phyloP scores from a whole-genome alignment of 2,797 vertebrate genomes.

The Dendrocincla fuliginosa region DNA sequence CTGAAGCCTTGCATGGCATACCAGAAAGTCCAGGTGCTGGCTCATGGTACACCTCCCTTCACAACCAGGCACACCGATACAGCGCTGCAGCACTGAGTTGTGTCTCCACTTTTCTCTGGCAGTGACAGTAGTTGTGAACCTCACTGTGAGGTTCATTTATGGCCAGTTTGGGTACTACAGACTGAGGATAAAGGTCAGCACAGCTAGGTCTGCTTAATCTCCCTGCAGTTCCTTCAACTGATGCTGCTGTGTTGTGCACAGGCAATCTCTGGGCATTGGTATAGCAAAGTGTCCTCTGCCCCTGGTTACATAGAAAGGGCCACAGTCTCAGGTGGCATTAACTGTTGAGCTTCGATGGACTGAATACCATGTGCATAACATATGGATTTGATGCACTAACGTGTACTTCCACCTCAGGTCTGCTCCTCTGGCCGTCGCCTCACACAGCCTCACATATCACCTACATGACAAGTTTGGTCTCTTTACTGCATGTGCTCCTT shows the following conservation, averaged over 20 bases:
- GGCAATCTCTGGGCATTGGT: background rate
- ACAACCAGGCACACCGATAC: accelerated
- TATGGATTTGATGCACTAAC: accelerated
- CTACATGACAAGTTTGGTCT: background rate
- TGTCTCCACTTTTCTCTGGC: background rate
- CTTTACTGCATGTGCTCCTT: background rate
- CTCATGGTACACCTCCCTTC: accelerated
- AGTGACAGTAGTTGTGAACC: background rate
- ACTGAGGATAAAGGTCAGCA: background rate
- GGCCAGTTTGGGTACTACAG: background rate
- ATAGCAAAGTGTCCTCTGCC: accelerated
- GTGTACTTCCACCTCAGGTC: accelerated
- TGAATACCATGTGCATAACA: accelerated
- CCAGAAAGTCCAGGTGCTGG: accelerated
- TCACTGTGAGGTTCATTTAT: accelerated
- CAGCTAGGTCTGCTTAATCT: background rate
- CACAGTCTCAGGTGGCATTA: background rate
- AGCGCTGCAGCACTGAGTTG: background rate
- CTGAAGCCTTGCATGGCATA: accelerated
- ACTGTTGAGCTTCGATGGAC: accelerated
- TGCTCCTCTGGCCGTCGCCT: background rate
- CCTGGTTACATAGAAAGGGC: background rate
- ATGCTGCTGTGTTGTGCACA: background rate
- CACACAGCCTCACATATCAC: background rate
- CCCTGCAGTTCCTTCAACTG: background rate